Percentiles rank a stretch among this genome's conserved stretches.
phyloP scores from a whole-genome alignment of 2,888 invertebrate species.

The Melinaea menophilus region DNA sequence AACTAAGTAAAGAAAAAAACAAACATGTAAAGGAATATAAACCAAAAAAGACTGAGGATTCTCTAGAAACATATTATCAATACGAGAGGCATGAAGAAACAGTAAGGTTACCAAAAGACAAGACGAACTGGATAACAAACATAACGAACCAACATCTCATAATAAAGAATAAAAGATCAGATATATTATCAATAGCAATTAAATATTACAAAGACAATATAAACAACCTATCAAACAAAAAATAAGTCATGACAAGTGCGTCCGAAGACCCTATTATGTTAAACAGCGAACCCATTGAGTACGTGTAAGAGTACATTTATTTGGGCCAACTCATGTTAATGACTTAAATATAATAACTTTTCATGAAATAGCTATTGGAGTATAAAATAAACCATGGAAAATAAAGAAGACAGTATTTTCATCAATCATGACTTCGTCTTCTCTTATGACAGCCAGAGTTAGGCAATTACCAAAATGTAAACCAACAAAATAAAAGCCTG shows the following conservation, averaged over 20 bases:
- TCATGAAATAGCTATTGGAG: conserved; percentile 4
- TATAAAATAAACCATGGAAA: not conserved
- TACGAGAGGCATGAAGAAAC: conserved; percentile 25
- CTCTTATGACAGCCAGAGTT: too few relatives aligned
- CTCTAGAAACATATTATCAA: conserved; percentile 17
- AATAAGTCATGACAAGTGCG: not conserved
- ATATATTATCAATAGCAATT: conserved; percentile 17
- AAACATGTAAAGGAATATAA: conserved; percentile 15
- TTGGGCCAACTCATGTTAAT: conserved; percentile 9
- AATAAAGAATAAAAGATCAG: conserved; percentile 17
- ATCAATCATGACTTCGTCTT: too few relatives aligned
- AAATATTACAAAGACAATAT: conserved; percentile 11
- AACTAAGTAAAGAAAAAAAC: conserved; percentile 21
- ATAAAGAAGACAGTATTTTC: too few relatives aligned
- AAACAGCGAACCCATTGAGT: conserved; percentile 5
- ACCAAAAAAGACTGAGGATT: conserved; percentile 11
- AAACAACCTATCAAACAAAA: not conserved
- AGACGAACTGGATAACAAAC: conserved; percentile 20
- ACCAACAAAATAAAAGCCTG: not conserved
- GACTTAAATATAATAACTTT: not conserved
- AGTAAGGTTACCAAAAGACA: conserved; percentile 10
- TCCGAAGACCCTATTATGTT: not conserved
- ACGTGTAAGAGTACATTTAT: conserved; percentile 11
- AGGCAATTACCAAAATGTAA: too few relatives aligned
- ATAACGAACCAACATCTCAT: conserved; percentile 13